These are phyloP conservation scores for Nephotettix cincticeps DNA, from an alignment of 1,140 invertebrate species.

Conservation along the genomic window DNA sequence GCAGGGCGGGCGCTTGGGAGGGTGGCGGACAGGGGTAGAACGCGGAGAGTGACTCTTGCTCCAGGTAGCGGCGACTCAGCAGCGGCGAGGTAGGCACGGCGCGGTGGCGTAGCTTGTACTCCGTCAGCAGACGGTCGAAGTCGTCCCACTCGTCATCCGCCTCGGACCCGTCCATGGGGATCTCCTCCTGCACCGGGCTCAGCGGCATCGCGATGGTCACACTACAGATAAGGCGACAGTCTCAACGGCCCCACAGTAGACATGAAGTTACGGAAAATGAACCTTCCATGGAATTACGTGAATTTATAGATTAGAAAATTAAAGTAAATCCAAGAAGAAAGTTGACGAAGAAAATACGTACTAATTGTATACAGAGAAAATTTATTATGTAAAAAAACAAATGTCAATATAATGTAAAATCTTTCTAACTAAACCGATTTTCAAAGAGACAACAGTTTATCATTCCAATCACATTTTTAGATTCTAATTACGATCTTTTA, in stretches of 20 bases:
- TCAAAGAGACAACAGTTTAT: no score
- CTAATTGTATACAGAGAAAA: no score
- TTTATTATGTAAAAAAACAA: no score
- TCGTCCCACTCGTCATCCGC: conserved; percentile 42
- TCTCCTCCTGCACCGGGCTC: conserved; percentile 27
- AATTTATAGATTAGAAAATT: no score
- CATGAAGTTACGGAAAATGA: not conserved
- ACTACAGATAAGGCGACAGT: not conserved
- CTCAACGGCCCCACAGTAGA: no score
- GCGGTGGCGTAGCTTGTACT: conserved; percentile 36
- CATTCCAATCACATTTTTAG: no score
- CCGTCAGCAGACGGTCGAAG: conserved; percentile 39
- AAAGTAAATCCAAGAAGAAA: no score
- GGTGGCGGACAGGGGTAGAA: conserved; percentile 67
- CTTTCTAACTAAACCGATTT: no score
- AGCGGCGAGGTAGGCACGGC: conserved; percentile 22
- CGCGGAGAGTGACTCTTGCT: conserved; percentile 40
- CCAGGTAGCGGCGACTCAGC: not conserved
- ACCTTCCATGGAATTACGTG: not conserved
- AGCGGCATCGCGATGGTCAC: not conserved
- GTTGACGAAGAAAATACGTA: no score
- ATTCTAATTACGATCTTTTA: no score
- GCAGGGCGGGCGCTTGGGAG: conserved; percentile 29
- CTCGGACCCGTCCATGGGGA: conserved; percentile 13
- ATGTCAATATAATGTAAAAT: no score